Conservation (phyloP, 1,140 invertebrate genomes). For the Phymastichus coffea region DNA sequence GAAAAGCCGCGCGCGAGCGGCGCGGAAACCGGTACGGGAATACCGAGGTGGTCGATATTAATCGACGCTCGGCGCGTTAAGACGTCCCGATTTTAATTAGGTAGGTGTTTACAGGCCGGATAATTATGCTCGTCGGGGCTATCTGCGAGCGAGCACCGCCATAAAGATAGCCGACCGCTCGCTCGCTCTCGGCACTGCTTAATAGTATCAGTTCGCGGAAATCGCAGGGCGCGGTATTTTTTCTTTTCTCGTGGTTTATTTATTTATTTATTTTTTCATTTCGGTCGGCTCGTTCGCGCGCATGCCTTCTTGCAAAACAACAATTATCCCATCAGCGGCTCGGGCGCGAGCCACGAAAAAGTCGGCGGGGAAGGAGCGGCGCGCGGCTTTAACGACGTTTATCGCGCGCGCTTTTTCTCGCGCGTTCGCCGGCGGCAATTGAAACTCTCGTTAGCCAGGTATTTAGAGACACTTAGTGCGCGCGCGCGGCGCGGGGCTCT, state of each 20-base stretch:
- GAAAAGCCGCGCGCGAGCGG: not conserved
- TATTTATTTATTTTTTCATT: too few relatives aligned
- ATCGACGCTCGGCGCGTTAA: constrained; percentile 46
- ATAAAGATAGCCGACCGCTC: constrained; percentile 20
- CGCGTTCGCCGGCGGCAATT: constrained; percentile 19
- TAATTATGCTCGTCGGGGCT: not conserved
- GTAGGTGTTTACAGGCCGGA: constrained; percentile 56
- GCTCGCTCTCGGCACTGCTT: too few relatives aligned
- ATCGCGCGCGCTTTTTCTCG: too few relatives aligned
- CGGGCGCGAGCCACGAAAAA: not conserved
- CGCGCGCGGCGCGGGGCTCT: not conserved
- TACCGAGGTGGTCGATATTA: constrained; percentile 47
- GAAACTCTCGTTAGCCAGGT: constrained; percentile 24
- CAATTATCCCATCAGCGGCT: too few relatives aligned
- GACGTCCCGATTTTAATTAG: constrained; percentile 59
- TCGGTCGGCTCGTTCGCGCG: too few relatives aligned
- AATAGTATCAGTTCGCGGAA: too few relatives aligned
- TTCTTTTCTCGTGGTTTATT: too few relatives aligned
- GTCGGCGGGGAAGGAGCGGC: too few relatives aligned
- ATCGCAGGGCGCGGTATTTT: too few relatives aligned
- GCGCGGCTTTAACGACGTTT: constrained; percentile 1
- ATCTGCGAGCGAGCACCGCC: not conserved
- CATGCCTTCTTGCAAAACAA: too few relatives aligned
- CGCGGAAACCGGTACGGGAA: not conserved
- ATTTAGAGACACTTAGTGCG: constrained; percentile 41